A percentile compares a stretch with the other conserved stretches of the same genome.
phyloP scores from a whole-genome alignment of 2,113 vertebrate species.

The Tenrec ecaudatus region DNA sequence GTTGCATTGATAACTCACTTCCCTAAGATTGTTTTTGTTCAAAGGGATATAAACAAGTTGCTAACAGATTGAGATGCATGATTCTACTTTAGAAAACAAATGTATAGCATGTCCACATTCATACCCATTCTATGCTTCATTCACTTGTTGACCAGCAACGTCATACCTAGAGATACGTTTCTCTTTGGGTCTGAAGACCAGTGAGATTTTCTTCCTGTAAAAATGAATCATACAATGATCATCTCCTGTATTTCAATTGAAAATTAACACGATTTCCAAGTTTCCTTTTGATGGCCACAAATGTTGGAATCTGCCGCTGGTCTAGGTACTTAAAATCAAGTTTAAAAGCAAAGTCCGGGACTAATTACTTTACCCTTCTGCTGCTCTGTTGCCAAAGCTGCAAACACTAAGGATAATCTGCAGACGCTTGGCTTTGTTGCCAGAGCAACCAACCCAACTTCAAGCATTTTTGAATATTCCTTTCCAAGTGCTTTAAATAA shows the following conservation, averaged over 20 bases:
- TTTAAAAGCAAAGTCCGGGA: conserved; percentile 53
- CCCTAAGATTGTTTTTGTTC: conserved; percentile 14
- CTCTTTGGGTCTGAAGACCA: background rate
- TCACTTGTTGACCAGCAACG: background rate
- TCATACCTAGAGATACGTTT: background rate
- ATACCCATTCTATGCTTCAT: background rate
- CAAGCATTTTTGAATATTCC: conserved; percentile 75
- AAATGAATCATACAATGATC: background rate
- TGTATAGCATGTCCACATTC: background rate
- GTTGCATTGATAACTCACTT: background rate
- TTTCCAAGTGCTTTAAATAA: conserved; percentile 63
- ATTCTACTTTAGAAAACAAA: conserved; percentile 39
- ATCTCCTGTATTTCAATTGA: background rate
- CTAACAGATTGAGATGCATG: background rate
- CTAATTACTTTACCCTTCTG: conserved; percentile 70
- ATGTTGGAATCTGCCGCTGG: background rate
- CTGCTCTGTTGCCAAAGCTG: conserved; percentile 57
- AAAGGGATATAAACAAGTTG: background rate
- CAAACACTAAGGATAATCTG: conserved; percentile 74
- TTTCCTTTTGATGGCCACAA: conserved; percentile 39
- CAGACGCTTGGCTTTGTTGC: conserved; percentile 79
- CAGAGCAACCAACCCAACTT: conserved; percentile 81
- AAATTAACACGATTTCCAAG: conserved; percentile 50
- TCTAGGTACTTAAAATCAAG: conserved; percentile 49
- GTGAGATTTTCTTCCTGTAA: background rate